These are phyloP conservation scores for Trichogramma dendrolimi DNA, from an alignment of 2,888 invertebrate species.

Conservation along the genomic window DNA sequence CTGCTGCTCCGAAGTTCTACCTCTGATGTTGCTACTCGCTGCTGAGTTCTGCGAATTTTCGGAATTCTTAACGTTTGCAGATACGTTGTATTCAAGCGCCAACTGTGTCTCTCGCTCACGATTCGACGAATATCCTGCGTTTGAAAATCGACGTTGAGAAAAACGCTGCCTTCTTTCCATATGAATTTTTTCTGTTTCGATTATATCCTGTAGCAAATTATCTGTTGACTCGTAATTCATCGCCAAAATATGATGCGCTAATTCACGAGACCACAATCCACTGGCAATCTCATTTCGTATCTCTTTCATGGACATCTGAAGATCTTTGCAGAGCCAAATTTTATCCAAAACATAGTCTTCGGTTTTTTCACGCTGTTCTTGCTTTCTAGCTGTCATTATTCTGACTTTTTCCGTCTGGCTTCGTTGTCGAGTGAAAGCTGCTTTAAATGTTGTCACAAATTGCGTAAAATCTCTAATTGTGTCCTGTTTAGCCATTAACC, in stretches of 20 bases:
- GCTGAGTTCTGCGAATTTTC: neutral
- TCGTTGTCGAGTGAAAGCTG: constrained; percentile 5
- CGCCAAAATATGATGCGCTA: neutral
- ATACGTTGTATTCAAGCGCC: no score
- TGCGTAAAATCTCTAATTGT: neutral
- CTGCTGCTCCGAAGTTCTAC: neutral
- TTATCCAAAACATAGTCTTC: constrained; percentile 25
- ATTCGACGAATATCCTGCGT: no score
- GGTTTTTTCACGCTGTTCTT: constrained; percentile 2
- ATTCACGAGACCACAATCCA: constrained; percentile 11
- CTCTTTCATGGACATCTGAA: constrained; percentile 13
- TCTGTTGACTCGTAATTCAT: constrained; percentile 4
- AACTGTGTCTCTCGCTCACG: no score
- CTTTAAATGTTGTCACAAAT: neutral
- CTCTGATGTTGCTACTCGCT: neutral
- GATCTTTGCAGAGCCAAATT: constrained; percentile 21
- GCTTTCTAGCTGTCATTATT: constrained; percentile 11
- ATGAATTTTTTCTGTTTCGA: neutral
- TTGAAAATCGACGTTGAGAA: no score
- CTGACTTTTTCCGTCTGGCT: constrained; percentile 12
- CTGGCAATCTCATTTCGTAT: constrained; percentile 18
- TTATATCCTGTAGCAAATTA: constrained; percentile 8
- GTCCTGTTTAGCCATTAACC: constrained; percentile 9
- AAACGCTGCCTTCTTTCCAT: neutral
- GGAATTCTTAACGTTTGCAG: no score